Base-by-base conservation (phyloP, 2,797 vertebrate species). In the Hephaestus fuliginosus region DNA sequence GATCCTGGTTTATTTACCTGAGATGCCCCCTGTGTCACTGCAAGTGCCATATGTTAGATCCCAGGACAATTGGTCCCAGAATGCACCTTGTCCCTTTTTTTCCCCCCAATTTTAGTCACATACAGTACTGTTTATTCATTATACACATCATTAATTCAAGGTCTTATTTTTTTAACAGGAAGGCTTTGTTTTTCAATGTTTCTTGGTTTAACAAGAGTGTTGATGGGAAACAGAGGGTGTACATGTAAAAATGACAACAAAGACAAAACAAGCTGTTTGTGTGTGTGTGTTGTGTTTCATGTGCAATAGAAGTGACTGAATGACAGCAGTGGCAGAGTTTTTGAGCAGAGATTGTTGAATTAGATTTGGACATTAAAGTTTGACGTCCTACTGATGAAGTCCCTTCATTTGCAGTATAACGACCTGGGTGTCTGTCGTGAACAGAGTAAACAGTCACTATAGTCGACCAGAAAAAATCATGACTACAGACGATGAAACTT, bases 1-100 rank as follows among this genome's bases (percentile, higher is more conserved):
- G 89, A 86, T 95, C 88, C 91, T 96, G 93, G 95, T 96, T 96
- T 96, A 96, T 97, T 96, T 96, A 97, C 95, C 93, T 92, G 88
- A 93, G 89, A 83, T 76, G 63, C 95, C 89, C 84, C 94, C 93
- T 79, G 78, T n/a, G 84, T 95, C 95, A 86, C 95, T 91, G 58
- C 64, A 66, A 94, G 78, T 90, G 90, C 96, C 96, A 97, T 97
- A 97, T 97, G 96, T 95, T 93, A 80, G 90, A 94, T 95, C 94
- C 91, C 92, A 69, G 74, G 84, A 83, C 48, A 81, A 65, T 74
- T 78, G 70, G 70, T 88, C 85, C 74, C 81, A 83, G 80, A 83
- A 65, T 71, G 55, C 64, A 72, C 20, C 70, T 3, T 78, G 63
- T 53, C 64, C 7, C 46, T 75, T 36, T 75, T 75, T 58, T 60